Conservation (phyloP, 2,113 vertebrate species). For the Lagopus muta region DNA sequence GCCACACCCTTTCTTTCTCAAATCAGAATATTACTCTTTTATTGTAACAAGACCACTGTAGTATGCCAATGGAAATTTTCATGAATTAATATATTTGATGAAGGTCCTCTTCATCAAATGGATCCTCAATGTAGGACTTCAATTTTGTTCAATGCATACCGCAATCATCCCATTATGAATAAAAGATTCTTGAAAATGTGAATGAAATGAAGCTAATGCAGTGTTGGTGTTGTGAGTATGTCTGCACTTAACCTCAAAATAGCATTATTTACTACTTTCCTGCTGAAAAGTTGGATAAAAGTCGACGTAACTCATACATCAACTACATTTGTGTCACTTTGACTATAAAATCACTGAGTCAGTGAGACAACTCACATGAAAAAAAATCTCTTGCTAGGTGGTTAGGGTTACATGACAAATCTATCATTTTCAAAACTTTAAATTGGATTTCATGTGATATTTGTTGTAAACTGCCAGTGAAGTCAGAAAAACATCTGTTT, state of each 20-base stretch:
- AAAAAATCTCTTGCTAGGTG: neutral
- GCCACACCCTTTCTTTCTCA: neutral
- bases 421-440: neutral
- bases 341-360: neutral
- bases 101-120: slow-evolving; percentile 3
- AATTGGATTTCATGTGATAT: neutral
- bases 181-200: neutral
- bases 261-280: neutral
- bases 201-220: neutral
- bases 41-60: neutral
- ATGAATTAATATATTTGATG: neutral
- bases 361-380: neutral
- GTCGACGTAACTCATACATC: neutral
- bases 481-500: neutral
- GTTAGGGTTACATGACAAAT: neutral
- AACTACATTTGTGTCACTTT: neutral
- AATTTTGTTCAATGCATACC: neutral
- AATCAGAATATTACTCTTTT: neutral
- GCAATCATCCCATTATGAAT: neutral
- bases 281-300: neutral
- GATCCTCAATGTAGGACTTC: neutral
- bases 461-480: neutral
- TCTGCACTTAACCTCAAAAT: neutral
- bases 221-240: neutral
- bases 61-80: neutral